These are phyloP conservation scores for Dryocosmus kuriphilus DNA, from an alignment of 2,888 invertebrate species.

Conservation along the genomic window DNA sequence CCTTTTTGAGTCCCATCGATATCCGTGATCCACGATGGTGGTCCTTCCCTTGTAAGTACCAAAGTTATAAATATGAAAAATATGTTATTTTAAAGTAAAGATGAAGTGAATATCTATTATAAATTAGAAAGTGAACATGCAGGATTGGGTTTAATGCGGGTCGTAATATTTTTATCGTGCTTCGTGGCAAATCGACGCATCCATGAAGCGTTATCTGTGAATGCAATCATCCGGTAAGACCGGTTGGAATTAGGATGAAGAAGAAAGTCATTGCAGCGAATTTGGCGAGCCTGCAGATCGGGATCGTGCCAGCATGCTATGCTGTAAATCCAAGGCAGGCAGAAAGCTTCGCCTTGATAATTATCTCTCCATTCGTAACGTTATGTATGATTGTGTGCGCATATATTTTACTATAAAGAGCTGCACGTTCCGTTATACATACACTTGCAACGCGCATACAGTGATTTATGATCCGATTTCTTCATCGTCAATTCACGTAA, in stretches of 20 bases:
- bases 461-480: slow-evolving; percentile 15
- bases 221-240: slow-evolving; percentile 35
- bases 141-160: background rate
- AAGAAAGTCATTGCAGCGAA: slow-evolving; percentile 37
- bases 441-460: slow-evolving; percentile 18
- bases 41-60: too few relatives aligned
- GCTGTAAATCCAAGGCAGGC: slow-evolving; percentile 28
- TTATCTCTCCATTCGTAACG: slow-evolving; percentile 32
- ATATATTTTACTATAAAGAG: slow-evolving; percentile 34
- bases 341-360: slow-evolving; percentile 33
- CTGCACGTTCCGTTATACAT: slow-evolving; percentile 22
- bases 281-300: slow-evolving; percentile 30
- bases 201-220: slow-evolving; percentile 26
- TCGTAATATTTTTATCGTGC: slow-evolving; percentile 23
- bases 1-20: too few relatives aligned
- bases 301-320: slow-evolving; percentile 17
- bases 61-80: too few relatives aligned
- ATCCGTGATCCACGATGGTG: too few relatives aligned
- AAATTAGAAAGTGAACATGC: background rate
- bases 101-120: background rate
- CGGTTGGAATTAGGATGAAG: slow-evolving; percentile 41
- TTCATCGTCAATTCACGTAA: slow-evolving; percentile 13
- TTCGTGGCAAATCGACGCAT: slow-evolving; percentile 35
- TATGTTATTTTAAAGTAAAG: background rate
- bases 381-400: slow-evolving; percentile 25